These are phyloP conservation scores for Ictidomys tridecemlineatus DNA, from an alignment of 2,113 vertebrate species.

Conservation along the genomic window DNA sequence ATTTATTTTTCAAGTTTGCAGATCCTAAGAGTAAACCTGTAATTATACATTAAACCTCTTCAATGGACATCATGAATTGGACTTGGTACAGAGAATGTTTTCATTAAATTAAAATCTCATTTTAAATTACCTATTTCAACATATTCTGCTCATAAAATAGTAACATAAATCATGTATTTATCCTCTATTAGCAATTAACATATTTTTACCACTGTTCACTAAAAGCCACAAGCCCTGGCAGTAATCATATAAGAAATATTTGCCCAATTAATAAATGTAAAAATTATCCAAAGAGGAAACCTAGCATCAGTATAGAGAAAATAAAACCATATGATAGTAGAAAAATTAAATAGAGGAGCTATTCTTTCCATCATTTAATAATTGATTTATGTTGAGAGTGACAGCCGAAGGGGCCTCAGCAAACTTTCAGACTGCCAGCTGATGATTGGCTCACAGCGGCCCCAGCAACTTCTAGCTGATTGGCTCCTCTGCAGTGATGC, in stretches of 20 bases:
- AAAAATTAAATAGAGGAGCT: background rate
- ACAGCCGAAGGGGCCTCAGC: too few relatives aligned
- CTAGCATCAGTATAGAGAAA: background rate
- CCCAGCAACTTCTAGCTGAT: too few relatives aligned
- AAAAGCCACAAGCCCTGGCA: background rate
- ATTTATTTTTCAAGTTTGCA: background rate
- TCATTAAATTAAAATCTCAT: background rate
- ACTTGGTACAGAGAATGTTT: background rate
- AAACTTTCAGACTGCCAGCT: too few relatives aligned
- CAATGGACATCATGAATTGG: background rate
- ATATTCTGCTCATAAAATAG: background rate
- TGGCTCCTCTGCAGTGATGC: too few relatives aligned
- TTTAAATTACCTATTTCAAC: background rate
- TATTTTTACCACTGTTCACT: background rate
- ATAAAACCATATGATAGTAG: background rate
- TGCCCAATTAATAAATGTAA: background rate
- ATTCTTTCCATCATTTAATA: background rate
- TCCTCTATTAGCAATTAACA: background rate
- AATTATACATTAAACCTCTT: background rate
- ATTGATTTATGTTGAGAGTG: background rate
- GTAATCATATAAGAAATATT: background rate
- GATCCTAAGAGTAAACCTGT: background rate
- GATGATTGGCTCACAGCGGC: too few relatives aligned
- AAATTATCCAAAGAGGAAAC: background rate
- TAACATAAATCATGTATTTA: background rate